Evolutionary conservation across 2,888 invertebrate species (phyloP).

Genomic region (Xylophagus ater): DNA sequence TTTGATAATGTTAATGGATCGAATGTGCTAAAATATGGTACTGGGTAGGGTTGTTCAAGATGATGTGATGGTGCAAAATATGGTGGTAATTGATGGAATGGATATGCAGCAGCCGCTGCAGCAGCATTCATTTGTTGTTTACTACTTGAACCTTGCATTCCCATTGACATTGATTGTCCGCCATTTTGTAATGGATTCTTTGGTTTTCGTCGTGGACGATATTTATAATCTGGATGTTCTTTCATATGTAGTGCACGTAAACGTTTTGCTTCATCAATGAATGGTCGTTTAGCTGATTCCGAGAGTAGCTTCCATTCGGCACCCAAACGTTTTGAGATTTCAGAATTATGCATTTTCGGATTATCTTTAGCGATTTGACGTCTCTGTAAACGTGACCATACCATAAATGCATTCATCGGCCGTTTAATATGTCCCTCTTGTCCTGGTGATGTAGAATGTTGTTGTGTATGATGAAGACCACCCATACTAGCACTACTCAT

Average conservation of each 20-base stretch:
- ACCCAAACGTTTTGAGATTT: slow-evolving; percentile 83
- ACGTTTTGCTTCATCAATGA: slow-evolving; percentile 90
- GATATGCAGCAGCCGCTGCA: slow-evolving; percentile 46
- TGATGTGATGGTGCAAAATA: slow-evolving; percentile 69
- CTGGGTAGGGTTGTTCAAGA: slow-evolving; percentile 47
- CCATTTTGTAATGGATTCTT: slow-evolving; percentile 54
- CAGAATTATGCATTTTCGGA: slow-evolving; percentile 85
- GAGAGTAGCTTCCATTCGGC: slow-evolving; percentile 87
- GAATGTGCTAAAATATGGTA: slow-evolving; percentile 39
- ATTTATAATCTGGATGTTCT: slow-evolving; percentile 86
- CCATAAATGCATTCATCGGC: slow-evolving; percentile 98
- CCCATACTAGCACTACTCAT: slow-evolving; percentile 13
- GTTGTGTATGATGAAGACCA: slow-evolving; percentile 14
- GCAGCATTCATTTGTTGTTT: slow-evolving; percentile 25
- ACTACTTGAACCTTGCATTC: slow-evolving; percentile 21
- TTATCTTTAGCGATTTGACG: slow-evolving; percentile 89
- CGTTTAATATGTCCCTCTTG: slow-evolving; percentile 79
- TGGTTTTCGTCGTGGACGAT: slow-evolving; percentile 74
- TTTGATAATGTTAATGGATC: slow-evolving; percentile 38
- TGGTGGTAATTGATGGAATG: slow-evolving; percentile 54
- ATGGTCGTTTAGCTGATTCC: slow-evolving; percentile 81
- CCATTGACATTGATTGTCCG: slow-evolving; percentile 26
- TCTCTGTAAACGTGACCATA: slow-evolving; percentile 82
- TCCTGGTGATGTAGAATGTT: slow-evolving; percentile 34
- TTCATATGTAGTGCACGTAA: slow-evolving; percentile 80